Base-by-base conservation (phyloP, 2,113 vertebrate genomes). In the Brachionichthys hirsutus region DNA sequence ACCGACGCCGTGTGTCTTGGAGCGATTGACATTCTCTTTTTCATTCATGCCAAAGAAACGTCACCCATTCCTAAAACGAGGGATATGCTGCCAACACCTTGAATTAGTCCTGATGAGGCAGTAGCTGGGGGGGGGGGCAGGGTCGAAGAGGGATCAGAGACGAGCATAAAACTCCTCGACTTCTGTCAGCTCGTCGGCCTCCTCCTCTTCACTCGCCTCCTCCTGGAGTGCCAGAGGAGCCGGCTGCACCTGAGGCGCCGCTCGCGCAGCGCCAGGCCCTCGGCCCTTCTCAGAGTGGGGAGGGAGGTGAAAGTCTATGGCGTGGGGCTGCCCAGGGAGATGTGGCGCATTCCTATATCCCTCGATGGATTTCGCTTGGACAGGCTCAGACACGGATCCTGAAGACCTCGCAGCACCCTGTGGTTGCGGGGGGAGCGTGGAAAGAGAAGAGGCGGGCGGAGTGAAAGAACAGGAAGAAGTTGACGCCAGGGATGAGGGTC, bases 141-240 rank as follows among this genome's bases (percentile, higher is more conserved):
- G 41, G n/a, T 16, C 58, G 41, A 76, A 45, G 76, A 84, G 60
- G 59, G 77, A 89, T 96, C 92, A 95, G 84, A 94, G 90, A 62
- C 94, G 87, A 62, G 82, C 62, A n/a, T 82, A 89, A 76, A 88
- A 93, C 89, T 93, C 90, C 61, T 91, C 94, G 87, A 98, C 92
- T 89, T 90, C 93, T n/a, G 94, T 94, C 59, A 93, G 89, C 90
- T 98, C 94, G 0, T 87, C 67, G 40, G 86, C 82, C 58, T 94
- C 94, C 58, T 94, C 94, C 24, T 80, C 92, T 0, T 20, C 90
- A 19, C 88, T 91, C 48, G 77, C 84, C 68, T 89, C 88, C 22
- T 88, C 70, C 53, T 68, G 82, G 56, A 66, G 75, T 55, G 87
- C 75, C 16, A 81, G 87, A 54, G 79, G 80, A 52, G 74, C 70